Conservation (phyloP, 2,113 vertebrate species). For the Bufo gargarizans region DNA sequence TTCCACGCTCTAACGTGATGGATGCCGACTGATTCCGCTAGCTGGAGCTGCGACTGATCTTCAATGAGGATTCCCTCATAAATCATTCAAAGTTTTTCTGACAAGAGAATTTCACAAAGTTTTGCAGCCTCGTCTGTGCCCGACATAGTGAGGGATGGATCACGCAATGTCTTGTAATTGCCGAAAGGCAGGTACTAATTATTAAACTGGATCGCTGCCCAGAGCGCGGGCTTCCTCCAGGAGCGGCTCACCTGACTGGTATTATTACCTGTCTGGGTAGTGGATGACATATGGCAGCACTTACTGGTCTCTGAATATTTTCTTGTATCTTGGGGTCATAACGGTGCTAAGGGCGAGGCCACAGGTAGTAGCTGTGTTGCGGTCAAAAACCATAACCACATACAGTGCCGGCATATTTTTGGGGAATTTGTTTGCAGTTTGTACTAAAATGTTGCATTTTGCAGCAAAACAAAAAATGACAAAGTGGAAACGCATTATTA, state of each 20-base stretch:
- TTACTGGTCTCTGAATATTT: background rate
- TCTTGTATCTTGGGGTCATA: background rate
- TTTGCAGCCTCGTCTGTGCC: background rate
- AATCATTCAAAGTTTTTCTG: conserved; percentile 30
- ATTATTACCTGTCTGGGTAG: conserved; percentile 18
- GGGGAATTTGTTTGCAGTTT: too few relatives aligned
- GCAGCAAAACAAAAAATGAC: too few relatives aligned
- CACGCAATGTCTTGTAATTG: background rate
- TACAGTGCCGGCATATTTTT: background rate
- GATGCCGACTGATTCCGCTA: background rate
- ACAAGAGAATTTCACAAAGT: conserved; percentile 16
- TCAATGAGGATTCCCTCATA: conserved; percentile 15
- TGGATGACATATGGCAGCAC: conserved; percentile 1
- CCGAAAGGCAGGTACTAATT: conserved; percentile 23
- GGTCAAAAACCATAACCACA: background rate
- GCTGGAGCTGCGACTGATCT: background rate
- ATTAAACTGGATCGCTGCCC: background rate
- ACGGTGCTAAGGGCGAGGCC: background rate
- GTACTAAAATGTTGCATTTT: too few relatives aligned
- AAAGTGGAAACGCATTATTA: too few relatives aligned
- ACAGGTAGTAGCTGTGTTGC: background rate
- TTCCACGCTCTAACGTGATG: background rate
- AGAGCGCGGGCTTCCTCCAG: background rate
- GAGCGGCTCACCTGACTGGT: background rate
- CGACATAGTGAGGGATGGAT: background rate